These are phyloP conservation scores for Tridacna gigas DNA, from an alignment of 2,888 invertebrate species.

Conservation along the genomic window DNA sequence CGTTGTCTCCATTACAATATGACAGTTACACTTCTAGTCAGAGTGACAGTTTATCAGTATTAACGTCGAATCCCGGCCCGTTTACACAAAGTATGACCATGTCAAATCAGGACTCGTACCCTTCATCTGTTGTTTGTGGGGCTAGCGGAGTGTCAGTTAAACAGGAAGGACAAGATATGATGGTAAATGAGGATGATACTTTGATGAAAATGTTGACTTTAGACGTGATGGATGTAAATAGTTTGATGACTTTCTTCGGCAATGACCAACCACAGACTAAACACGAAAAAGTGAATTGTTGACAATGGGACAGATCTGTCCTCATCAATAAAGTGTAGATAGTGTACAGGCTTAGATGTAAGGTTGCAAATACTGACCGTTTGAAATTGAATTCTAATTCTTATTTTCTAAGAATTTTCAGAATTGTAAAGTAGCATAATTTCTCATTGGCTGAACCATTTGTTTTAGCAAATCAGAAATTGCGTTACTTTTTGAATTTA, in stretches of 20 bases:
- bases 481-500: no score
- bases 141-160: background rate
- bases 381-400: no score
- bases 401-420: no score
- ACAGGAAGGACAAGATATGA: slow-evolving; percentile 2
- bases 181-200: slow-evolving; percentile 48
- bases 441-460: no score
- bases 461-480: no score
- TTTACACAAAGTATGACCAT: background rate
- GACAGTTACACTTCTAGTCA: slow-evolving; percentile 4
- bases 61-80: background rate
- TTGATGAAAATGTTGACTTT: slow-evolving; percentile 49
- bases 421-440: no score
- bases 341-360: no score
- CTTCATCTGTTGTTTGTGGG: background rate
- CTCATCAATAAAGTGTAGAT: no score
- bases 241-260: slow-evolving; percentile 53
- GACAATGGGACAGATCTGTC: no score
- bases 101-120: background rate
- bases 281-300: no score
- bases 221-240: slow-evolving; percentile 58
- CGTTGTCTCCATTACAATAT: slow-evolving; percentile 6
- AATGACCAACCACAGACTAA: slow-evolving; percentile 11
- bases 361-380: no score
- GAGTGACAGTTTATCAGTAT: slow-evolving; percentile 14